Evolutionary conservation across 2,888 invertebrate species (phyloP), one percentile per base, ranked within the genome.

Genomic region (Trisateles emortualis): DNA sequence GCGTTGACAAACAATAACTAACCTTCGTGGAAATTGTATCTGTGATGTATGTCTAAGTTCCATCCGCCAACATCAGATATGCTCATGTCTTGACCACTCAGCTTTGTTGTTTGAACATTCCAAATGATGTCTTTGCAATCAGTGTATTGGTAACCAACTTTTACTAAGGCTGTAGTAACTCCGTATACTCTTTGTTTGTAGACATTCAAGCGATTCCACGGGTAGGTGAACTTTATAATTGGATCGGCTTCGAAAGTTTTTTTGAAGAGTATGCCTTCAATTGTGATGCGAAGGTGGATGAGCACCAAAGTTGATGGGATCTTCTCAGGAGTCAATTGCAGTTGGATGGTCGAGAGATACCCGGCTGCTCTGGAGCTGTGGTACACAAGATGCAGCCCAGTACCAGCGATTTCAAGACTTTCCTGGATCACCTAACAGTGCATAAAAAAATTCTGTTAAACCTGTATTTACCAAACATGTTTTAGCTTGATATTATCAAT

Each of bases 1-100:
- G 9, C 1, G 6, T 33, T 14, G 2, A 14, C 8, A 33, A 8
- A 8, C 9, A 32, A 11, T n/a, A 8, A 72, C 59, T 76, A 85
- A 96, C 97, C 99, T 93, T 99, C 99, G 80, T 99, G 98, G 94
- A 98, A 98, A 86, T 99, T 99, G 86, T 99, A 99, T 71, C 99
- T 95, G 81, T 99, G 99, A 91, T 99, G 99, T 63, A 99, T 98
- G 84, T 99, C 98, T 69, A 99, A 93, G 86, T 99, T 99, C 99
- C 99, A 99, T 10, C 98, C 98, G 0, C 99, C 99, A 32, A 99
- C 97, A 87, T 98, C 98, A 0, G 98, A 98, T 42, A 99, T 98
- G 56, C 97, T 97, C 97, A 99, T 98, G 79, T 99, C 98, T 80
- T 98, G 98, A 0, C 99, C 99, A 74, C 98, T 98, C 39, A 99